Conservation (phyloP, 2,797 vertebrate genomes). For the Petrocephalus sullivani region DNA sequence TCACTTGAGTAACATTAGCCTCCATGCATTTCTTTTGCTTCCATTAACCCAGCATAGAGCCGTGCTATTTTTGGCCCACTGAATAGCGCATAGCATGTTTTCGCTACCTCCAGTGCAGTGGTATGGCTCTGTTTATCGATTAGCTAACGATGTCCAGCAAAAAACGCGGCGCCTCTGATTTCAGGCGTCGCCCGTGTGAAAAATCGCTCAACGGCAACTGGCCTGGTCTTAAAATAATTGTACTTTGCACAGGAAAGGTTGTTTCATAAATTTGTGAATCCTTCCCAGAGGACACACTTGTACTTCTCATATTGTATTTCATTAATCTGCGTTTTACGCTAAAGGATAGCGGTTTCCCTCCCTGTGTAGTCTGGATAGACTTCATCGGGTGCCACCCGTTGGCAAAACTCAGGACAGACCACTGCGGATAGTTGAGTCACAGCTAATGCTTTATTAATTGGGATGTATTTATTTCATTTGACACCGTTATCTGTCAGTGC, state of each 20-base stretch:
- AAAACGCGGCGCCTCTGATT: neutral
- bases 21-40: neutral
- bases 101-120: neutral
- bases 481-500: neutral
- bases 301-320: constrained; percentile 41
- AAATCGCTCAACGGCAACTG: neutral
- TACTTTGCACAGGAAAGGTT: constrained; percentile 20
- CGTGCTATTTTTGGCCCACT: neutral
- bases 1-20: neutral
- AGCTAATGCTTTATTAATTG: constrained; percentile 15
- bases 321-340: constrained; percentile 45
- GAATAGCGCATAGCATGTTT: neutral
- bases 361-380: neutral
- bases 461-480: neutral
- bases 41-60: neutral
- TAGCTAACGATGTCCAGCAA: neutral
- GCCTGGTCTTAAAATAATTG: constrained; percentile 12
- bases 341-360: constrained; percentile 7
- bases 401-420: neutral
- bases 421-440: neutral
- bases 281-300: constrained; percentile 40
- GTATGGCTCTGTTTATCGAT: neutral
- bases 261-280: constrained; percentile 42
- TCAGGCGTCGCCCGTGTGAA: neutral
- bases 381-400: neutral